Conservation (phyloP, 1,140 invertebrate genomes). For the Leptinotarsa undecemlineata region DNA sequence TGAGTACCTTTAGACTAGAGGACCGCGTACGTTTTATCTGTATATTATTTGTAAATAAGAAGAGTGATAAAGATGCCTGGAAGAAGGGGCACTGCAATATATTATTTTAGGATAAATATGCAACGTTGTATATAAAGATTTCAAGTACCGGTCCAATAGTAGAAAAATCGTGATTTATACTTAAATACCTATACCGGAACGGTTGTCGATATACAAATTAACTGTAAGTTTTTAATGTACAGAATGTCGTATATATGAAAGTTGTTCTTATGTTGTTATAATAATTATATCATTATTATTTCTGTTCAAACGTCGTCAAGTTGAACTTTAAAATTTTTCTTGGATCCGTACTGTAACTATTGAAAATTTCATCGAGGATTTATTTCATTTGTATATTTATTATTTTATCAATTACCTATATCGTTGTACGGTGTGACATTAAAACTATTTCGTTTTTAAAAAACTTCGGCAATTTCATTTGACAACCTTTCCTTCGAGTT, state of each 20-base stretch:
- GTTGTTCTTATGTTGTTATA: constrained; percentile 48
- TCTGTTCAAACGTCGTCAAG: constrained; percentile 38
- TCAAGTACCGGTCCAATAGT: constrained; percentile 26
- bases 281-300: constrained; percentile 30
- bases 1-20: constrained; percentile 42
- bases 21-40: constrained; percentile 22
- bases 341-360: constrained; percentile 45
- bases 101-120: constrained; percentile 39
- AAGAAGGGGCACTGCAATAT: constrained; percentile 42
- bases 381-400: constrained; percentile 53
- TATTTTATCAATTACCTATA: constrained; percentile 50
- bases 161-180: constrained; percentile 51
- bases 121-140: constrained; percentile 41
- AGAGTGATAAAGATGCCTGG: constrained; percentile 41
- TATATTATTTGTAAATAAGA: constrained; percentile 44
- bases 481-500: neutral
- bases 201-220: constrained; percentile 49
- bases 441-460: constrained; percentile 55
- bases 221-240: constrained; percentile 53
- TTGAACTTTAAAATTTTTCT: constrained; percentile 32
- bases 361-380: constrained; percentile 32
- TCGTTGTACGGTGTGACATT: constrained; percentile 56
- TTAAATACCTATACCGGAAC: constrained; percentile 48
- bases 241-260: constrained; percentile 49
- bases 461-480: constrained; percentile 25